phyloP scores from a whole-genome alignment of 2,888 invertebrate genomes.

The Mystacides longicornis region DNA sequence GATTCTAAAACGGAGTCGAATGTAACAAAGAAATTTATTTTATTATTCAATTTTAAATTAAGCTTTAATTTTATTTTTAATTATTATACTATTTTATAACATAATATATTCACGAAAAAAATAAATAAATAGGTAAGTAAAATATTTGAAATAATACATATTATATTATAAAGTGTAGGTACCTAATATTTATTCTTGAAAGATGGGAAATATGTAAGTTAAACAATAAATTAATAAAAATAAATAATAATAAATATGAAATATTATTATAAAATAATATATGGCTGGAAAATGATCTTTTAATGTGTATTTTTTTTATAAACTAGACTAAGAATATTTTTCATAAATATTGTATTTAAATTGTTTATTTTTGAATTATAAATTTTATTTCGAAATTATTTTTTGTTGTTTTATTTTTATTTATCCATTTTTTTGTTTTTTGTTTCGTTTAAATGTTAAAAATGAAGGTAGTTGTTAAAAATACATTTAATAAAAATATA shows the following conservation, averaged over 20 bases:
- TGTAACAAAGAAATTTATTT: neutral
- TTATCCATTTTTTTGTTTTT: neutral
- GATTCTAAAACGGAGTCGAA: slow-evolving; percentile 1
- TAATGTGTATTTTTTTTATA: neutral
- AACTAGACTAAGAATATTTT: neutral
- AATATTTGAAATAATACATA: neutral
- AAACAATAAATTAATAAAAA: too few relatives aligned
- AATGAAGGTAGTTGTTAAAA: too few relatives aligned
- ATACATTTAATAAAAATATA: too few relatives aligned
- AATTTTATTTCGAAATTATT: neutral
- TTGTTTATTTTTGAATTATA: neutral
- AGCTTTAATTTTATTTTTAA: neutral
- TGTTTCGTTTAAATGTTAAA: neutral
- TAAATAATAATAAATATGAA: neutral
- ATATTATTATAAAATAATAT: neutral
- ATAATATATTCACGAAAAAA: neutral
- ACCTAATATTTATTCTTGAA: too few relatives aligned
- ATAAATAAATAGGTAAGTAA: neutral
- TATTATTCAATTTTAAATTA: too few relatives aligned
- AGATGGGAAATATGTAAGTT: too few relatives aligned
- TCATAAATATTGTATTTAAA: neutral
- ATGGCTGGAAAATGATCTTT: slow-evolving; percentile 1
- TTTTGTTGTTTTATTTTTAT: neutral
- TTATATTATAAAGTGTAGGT: too few relatives aligned
- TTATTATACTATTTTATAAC: neutral